Conservation (phyloP, 2,888 invertebrate genomes). For the Liposcelis brunnea region DNA sequence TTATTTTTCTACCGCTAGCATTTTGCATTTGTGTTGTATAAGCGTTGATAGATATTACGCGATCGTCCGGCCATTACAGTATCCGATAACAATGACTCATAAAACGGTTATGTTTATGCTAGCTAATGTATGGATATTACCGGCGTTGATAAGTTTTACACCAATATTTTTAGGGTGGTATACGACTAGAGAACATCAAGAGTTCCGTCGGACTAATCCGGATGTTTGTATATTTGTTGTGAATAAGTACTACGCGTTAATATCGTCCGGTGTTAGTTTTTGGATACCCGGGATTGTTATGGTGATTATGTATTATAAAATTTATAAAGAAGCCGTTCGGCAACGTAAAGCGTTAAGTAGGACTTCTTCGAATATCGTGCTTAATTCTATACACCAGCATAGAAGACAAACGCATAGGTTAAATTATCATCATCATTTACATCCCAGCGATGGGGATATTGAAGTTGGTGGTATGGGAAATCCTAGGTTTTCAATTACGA, state of each 20-base stretch:
- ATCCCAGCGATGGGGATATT: constrained; percentile 38
- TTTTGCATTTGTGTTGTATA: constrained; percentile 86
- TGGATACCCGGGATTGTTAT: constrained; percentile 87
- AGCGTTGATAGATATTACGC: constrained; percentile 84
- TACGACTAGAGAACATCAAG: constrained; percentile 41
- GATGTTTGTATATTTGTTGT: constrained; percentile 68
- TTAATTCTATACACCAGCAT: constrained; percentile 71
- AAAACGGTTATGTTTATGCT: constrained; percentile 42
- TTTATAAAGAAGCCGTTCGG: constrained; percentile 54
- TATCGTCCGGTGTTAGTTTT: constrained; percentile 79
- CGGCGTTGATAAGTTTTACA: constrained; percentile 42
- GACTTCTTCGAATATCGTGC: constrained; percentile 69
- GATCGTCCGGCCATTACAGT: constrained; percentile 80
- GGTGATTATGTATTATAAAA: constrained; percentile 64
- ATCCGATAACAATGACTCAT: constrained; percentile 81
- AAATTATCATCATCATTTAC: constrained; percentile 42
- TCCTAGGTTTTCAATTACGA: constrained; percentile 27
- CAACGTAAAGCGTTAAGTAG: constrained; percentile 67
- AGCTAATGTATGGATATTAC: constrained; percentile 37
- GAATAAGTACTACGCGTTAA: constrained; percentile 70
- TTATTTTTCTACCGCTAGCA: constrained; percentile 81
- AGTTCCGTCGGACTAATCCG: constrained; percentile 41
- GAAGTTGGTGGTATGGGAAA: constrained; percentile 33
- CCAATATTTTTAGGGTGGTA: constrained; percentile 50
- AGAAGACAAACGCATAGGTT: constrained; percentile 49